Percentiles rank a stretch among this genome's conserved stretches.
Conservation (phyloP, 2,113 vertebrate species). For the Hystrix brachyura region DNA sequence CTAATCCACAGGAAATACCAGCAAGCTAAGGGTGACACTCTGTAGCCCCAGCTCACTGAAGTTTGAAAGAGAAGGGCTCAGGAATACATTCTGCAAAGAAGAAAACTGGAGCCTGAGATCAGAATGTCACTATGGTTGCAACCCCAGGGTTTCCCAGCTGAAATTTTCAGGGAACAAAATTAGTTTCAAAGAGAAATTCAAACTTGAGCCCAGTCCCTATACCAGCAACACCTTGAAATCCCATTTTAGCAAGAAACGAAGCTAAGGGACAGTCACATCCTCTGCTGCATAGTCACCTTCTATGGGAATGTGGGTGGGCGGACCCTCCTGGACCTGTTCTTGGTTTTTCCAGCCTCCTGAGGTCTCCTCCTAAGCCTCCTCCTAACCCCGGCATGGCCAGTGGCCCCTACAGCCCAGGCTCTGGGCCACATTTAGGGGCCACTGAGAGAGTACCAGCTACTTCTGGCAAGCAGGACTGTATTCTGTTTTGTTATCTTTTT, state of each 20-base stretch:
- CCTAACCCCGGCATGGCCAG: not conserved
- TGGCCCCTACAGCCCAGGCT: not conserved
- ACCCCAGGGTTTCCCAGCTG: not conserved
- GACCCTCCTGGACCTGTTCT: not conserved
- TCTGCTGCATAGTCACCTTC: not conserved
- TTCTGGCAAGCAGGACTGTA: not conserved
- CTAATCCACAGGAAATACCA: not conserved
- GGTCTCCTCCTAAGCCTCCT: not conserved
- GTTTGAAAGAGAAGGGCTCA: constrained; percentile 2
- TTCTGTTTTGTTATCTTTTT: not conserved
- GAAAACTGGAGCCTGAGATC: not conserved
- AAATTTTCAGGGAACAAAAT: not conserved
- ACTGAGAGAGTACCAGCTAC: not conserved
- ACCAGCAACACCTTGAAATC: not conserved
- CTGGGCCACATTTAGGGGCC: not conserved
- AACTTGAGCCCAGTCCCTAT: not conserved
- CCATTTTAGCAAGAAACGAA: not conserved
- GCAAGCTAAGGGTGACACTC: not conserved
- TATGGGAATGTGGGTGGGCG: rapidly evolving
- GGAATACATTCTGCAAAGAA: constrained; percentile 10
- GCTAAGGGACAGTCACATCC: not conserved
- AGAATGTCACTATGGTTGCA: not conserved
- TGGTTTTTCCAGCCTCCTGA: not conserved
- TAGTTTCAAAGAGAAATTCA: constrained; percentile 39
- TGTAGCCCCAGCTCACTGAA: not conserved